phyloP scores from a whole-genome alignment of 1,140 invertebrate genomes.

The Paraescarpia echinospica region DNA sequence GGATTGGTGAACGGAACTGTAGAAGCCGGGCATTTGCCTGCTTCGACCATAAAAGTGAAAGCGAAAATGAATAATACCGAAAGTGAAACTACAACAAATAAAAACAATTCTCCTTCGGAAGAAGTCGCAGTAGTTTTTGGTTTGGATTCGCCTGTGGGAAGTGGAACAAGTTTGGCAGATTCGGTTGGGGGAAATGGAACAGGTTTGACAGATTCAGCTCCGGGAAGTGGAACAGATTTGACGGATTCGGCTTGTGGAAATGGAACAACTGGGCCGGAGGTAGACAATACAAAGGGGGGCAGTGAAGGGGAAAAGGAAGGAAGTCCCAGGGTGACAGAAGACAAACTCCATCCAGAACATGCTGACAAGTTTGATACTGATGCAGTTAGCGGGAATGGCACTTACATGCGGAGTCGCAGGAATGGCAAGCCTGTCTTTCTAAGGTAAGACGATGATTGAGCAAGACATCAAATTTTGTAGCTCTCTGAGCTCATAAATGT shows the following conservation, averaged over 20 bases:
- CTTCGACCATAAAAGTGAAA: not conserved
- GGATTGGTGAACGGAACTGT: not conserved
- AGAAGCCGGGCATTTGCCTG: not conserved
- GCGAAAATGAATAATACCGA: not conserved
- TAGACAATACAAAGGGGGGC: not conserved
- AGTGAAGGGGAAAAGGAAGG: not conserved
- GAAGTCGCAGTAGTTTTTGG: not conserved
- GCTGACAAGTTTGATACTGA: slow-evolving; percentile 5
- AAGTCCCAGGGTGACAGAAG: not conserved
- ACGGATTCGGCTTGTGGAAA: not conserved
- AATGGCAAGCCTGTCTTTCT: not conserved
- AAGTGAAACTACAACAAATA: not conserved
- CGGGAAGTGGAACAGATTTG: not conserved
- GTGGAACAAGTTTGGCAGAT: not conserved
- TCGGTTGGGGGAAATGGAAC: not conserved
- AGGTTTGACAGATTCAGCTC: not conserved
- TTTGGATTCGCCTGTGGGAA: not conserved
- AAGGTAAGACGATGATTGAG: not conserved
- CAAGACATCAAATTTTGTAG: not conserved
- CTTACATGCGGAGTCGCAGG: not conserved
- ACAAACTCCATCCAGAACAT: not conserved
- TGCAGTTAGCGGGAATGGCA: not conserved
- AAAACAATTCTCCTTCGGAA: not conserved
- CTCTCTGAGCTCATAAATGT: not conserved
- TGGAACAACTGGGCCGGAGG: not conserved